Conservation (phyloP, 2,888 invertebrate species). For the Hofmannophila pseudospretella region DNA sequence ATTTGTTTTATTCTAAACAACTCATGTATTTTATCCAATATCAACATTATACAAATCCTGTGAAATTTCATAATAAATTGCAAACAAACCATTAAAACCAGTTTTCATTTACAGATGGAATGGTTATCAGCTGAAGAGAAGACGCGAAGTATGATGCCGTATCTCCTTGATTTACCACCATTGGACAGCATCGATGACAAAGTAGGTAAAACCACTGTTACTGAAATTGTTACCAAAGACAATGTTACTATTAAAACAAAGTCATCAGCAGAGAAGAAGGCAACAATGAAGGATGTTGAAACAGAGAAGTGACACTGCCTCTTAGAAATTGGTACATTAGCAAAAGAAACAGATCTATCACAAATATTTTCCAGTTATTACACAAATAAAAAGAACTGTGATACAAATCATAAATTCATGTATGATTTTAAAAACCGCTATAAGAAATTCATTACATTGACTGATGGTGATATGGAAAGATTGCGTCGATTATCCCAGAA, state of each 20-base stretch:
- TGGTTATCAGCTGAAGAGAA: conserved; percentile 70
- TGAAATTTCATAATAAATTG: no score
- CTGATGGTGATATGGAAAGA: conserved; percentile 40
- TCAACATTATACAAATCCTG: no score
- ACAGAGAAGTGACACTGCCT: conserved; percentile 57
- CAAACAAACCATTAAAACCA: no score
- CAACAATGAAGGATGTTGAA: conserved; percentile 33
- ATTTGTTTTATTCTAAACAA: no score
- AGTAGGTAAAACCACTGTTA: conserved; percentile 20
- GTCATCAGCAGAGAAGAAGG: conserved; percentile 21
- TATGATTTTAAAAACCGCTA: conserved; percentile 40
- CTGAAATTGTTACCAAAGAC: conserved; percentile 24
- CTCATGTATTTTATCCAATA: no score
- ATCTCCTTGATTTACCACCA: conserved; percentile 59
- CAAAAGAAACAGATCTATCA: conserved; percentile 21
- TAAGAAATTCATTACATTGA: conserved; percentile 35
- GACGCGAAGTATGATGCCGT: conserved; percentile 68
- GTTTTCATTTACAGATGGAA: conserved; percentile 50
- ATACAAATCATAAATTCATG: conserved; percentile 38
- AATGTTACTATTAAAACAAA: conserved; percentile 15
- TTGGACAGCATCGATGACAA: conserved; percentile 29
- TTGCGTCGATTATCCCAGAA: conserved; percentile 37
- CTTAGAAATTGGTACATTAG: conserved; percentile 8
- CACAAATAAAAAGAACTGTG: conserved; percentile 40
- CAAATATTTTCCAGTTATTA: conserved; percentile 22